Base-by-base conservation (phyloP, 2,888 invertebrate species). In the Drosophila picticornis region DNA sequence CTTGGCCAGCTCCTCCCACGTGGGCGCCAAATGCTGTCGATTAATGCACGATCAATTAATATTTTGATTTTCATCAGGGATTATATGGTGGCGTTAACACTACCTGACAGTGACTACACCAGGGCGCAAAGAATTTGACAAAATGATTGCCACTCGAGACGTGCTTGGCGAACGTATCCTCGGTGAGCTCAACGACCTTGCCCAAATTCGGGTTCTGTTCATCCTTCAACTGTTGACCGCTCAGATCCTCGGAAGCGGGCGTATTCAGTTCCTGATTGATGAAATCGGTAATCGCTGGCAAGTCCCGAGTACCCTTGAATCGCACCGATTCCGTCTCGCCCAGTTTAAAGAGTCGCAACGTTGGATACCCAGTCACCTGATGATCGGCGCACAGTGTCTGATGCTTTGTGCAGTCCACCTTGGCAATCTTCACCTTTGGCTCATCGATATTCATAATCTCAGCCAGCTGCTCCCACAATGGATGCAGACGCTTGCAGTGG, bases 91-190 rank as follows among this genome's bases (percentile, higher is more conserved):
- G 13, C 25, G 36, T 55, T 38, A 46, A 46, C 0, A 4, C 16
- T 68, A 96, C 96, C 94, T 96, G 97, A 86, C 98, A 98, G 88
- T 97, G 96, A 66, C 96, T 95, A 93, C 98, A 98, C 98, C 98
- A 98, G 0, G 98, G 98, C 0, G 97, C 97, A 94, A 96, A 98
- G 93, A 98, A 98, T 94, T 98, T 97, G 6, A 98, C 94, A 91
- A 98, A 98, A 92, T 97, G 96, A 86, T 96, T 95, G 55, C 98
- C 98, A 53, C 92, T 94, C 2, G 95, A 94, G 0, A 97, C 94
- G 91, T 96, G 95, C 83, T 96, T 95, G 75, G 96, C 95, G 90
- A 97, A 97, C 73, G 95, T 96, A 25, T 96, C 95, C 83, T 97
- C 97, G 43, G 95, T 96, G 31, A 98, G 94, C 88, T 97, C 96